Evolutionary conservation across 35 echinoderm and acorn worm genomes (phyloP).

Genomic region (Diadema setosum): DNA sequence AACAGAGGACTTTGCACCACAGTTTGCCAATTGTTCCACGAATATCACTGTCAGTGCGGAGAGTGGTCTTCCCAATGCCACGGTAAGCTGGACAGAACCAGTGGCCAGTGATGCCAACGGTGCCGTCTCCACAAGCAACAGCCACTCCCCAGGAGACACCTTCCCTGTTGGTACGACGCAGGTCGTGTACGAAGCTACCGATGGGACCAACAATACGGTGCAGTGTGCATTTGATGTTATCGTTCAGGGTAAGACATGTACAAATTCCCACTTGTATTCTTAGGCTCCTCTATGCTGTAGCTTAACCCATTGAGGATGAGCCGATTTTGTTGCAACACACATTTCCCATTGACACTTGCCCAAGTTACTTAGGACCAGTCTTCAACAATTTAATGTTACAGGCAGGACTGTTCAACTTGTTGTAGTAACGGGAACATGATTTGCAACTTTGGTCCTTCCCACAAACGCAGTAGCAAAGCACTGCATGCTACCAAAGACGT

Average conservation of each 20-base stretch:
- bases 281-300: too few species aligned
- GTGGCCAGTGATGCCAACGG: background rate
- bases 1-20: constrained; percentile 1
- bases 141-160: background rate
- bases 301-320: too few species aligned
- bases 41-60: background rate
- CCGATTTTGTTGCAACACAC: too few species aligned
- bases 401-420: too few species aligned
- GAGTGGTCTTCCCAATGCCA: background rate
- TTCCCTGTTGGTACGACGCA: background rate
- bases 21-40: background rate
- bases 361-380: too few species aligned
- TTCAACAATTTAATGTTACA: too few species aligned
- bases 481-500: too few species aligned
- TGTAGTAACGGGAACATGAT: too few species aligned
- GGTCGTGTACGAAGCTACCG: background rate
- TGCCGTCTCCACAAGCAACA: background rate
- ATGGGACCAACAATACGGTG: constrained; percentile 7
- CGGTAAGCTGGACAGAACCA: background rate
- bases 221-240: constrained; percentile 24
- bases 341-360: too few species aligned
- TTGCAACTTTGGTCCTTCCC: too few species aligned
- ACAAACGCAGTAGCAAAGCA: too few species aligned
- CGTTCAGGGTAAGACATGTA: constrained; percentile 1
- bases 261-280: too few species aligned